These are phyloP conservation scores for Deroptyus accipitrinus DNA, from an alignment of 2,113 vertebrate genomes.

Conservation along the genomic window DNA sequence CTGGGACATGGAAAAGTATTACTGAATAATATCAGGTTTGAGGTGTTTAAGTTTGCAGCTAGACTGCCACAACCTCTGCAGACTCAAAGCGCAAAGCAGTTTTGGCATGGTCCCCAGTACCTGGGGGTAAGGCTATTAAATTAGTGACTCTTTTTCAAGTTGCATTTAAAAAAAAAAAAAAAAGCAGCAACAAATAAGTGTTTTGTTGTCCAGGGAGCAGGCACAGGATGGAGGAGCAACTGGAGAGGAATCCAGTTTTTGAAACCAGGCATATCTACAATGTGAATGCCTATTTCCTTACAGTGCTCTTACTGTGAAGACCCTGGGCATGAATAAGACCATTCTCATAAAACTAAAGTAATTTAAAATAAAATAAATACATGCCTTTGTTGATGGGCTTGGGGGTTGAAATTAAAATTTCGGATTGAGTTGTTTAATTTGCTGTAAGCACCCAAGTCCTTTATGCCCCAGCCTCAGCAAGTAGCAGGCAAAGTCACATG, in stretches of 20 bases:
- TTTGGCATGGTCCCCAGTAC: background rate
- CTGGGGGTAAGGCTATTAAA: background rate
- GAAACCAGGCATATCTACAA: background rate
- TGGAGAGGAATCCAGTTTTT: background rate
- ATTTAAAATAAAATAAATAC: background rate
- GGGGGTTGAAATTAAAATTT: accelerated
- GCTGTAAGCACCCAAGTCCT: background rate
- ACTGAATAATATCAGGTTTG: accelerated
- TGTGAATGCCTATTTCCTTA: accelerated
- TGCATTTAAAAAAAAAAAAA: background rate
- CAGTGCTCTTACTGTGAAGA: background rate
- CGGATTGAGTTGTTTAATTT: background rate
- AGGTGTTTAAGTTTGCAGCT: background rate
- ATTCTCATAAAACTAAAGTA: background rate
- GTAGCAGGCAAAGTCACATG: background rate
- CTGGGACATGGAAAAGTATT: background rate
- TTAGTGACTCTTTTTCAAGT: no score
- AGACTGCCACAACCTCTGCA: background rate
- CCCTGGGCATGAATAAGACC: background rate
- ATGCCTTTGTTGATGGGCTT: background rate
- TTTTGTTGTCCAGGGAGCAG: background rate
- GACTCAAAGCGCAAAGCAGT: background rate
- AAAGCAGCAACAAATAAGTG: background rate
- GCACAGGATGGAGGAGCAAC: background rate
- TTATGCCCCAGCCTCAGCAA: background rate